These are phyloP conservation scores for Vanessa cardui DNA, from an alignment of 2,888 invertebrate species.

Conservation along the genomic window DNA sequence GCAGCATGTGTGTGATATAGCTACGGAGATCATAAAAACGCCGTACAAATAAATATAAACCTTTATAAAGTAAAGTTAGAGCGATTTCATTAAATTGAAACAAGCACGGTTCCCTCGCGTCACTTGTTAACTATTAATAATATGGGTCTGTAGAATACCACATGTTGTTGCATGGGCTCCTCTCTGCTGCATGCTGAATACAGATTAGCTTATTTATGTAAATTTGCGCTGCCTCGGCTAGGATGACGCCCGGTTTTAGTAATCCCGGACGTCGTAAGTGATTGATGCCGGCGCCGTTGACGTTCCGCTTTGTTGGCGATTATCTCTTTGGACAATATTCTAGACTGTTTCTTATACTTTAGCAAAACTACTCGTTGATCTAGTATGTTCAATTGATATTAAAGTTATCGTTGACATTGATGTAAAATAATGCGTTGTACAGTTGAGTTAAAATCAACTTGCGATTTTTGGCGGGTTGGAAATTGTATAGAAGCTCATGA, in stretches of 20 bases:
- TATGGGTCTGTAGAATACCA: conserved; percentile 77
- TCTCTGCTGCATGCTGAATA: conserved; percentile 74
- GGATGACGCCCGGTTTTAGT: conserved; percentile 67
- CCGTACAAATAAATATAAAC: conserved; percentile 34
- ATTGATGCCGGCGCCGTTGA: conserved; percentile 72
- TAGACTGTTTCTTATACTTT: conserved; percentile 9
- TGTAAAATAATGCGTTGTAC: too few relatives aligned
- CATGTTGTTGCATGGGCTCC: conserved; percentile 78
- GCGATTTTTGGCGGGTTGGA: too few relatives aligned
- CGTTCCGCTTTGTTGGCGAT: conserved; percentile 52
- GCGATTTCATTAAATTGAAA: conserved; percentile 64
- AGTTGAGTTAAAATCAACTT: too few relatives aligned
- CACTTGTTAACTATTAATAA: conserved; percentile 79
- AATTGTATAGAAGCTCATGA: too few relatives aligned
- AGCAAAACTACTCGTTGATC: background rate
- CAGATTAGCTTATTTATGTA: conserved; percentile 81
- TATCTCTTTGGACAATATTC: conserved; percentile 27
- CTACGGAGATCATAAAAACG: conserved; percentile 13
- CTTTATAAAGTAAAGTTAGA: conserved; percentile 14
- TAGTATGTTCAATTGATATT: background rate
- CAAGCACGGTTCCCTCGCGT: conserved; percentile 60
- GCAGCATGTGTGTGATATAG: conserved; percentile 17
- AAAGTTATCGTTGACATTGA: too few relatives aligned
- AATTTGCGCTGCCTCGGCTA: conserved; percentile 67
- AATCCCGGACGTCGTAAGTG: conserved; percentile 72